phyloP scores from a whole-genome alignment of 35 echinoderm and acorn worm species.

The Patiria miniata region DNA sequence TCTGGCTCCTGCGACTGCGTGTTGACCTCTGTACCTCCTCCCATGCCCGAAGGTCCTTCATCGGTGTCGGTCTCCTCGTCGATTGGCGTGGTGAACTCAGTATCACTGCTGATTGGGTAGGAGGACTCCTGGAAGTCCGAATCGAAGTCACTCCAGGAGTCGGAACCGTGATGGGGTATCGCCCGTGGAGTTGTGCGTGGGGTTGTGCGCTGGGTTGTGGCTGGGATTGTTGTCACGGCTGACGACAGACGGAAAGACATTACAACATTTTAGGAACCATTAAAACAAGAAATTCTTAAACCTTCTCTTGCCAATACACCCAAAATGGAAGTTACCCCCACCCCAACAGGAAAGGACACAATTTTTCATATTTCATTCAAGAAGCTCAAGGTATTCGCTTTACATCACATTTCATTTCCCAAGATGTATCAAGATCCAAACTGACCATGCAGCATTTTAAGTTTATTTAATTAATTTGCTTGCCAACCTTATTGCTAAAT shows the following conservation, averaged over 20 bases:
- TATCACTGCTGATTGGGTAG: background rate
- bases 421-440: no score
- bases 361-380: no score
- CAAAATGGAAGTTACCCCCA: no score
- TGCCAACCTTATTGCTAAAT: no score
- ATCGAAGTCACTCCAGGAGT: background rate
- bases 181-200: background rate
- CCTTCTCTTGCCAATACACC: background rate
- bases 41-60: background rate
- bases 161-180: background rate
- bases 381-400: no score
- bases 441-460: no score
- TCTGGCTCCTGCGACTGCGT: background rate
- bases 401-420: no score
- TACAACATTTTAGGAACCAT: no score
- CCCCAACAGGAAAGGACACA: no score
- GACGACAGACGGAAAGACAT: no score
- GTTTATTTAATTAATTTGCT: no score
- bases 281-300: background rate
- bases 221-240: background rate
- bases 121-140: constrained; percentile 9
- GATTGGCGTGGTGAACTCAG: background rate
- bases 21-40: background rate
- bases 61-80: constrained; percentile 1
- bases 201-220: background rate